A percentile compares a stretch with the other conserved stretches of the same genome.
Conservation (phyloP, 2,888 invertebrate species). For the Malachius bipustulatus region DNA sequence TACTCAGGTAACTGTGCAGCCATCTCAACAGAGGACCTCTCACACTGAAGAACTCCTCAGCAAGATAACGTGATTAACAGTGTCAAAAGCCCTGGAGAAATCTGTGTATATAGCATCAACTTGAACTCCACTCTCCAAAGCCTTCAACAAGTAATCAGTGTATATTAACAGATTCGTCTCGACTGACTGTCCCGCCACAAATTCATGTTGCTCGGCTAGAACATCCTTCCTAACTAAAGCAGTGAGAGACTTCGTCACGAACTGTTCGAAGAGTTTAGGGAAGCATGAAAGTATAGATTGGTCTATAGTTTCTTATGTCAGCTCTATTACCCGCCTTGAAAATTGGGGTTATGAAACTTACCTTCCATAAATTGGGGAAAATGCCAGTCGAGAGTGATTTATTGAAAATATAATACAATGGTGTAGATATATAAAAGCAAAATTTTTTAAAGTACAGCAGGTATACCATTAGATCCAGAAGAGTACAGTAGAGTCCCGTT, state of each 20-base stretch:
- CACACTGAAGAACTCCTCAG: too few relatives aligned
- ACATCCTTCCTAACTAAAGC: slow-evolving; percentile 5
- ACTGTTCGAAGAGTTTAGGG: slow-evolving; percentile 7
- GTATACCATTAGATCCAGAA: too few relatives aligned
- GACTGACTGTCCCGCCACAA: background rate
- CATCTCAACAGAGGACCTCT: too few relatives aligned
- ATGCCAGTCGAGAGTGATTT: slow-evolving; percentile 3
- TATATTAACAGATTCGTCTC: background rate
- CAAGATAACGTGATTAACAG: too few relatives aligned
- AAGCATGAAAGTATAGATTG: slow-evolving; percentile 2
- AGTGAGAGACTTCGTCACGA: background rate
- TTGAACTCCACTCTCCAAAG: too few relatives aligned
- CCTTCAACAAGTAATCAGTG: too few relatives aligned
- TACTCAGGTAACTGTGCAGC: too few relatives aligned
- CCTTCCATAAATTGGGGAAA: slow-evolving; percentile 5
- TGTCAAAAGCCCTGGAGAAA: too few relatives aligned
- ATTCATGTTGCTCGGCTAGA: background rate
- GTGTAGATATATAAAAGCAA: background rate
- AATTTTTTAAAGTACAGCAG: too few relatives aligned
- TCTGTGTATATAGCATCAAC: too few relatives aligned
- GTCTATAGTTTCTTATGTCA: slow-evolving; percentile 8
- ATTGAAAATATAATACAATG: slow-evolving; percentile 5
- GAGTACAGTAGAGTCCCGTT: too few relatives aligned
- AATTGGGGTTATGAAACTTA: slow-evolving; percentile 7
- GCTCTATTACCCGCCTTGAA: slow-evolving; percentile 4